Evolutionary conservation across 2,113 vertebrate genomes (phyloP).

Genomic region (Himantopus leucocephalus): DNA sequence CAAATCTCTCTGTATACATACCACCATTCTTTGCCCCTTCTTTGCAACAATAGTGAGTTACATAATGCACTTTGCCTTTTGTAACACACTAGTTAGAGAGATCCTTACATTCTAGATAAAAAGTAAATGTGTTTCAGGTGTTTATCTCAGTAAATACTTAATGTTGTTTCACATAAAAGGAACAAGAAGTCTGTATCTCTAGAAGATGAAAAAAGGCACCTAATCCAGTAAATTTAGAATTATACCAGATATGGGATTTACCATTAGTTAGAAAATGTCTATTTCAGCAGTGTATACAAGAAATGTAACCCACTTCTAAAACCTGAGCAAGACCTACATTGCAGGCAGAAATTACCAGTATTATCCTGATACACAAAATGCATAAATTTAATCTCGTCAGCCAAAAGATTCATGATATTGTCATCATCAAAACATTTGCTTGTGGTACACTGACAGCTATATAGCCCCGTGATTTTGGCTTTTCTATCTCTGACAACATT

Average conservation of each 20-base stretch:
- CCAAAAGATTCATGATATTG: background rate
- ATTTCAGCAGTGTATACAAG: background rate
- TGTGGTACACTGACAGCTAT: background rate
- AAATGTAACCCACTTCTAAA: background rate
- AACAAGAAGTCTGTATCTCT: background rate
- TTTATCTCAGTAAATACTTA: background rate
- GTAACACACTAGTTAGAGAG: background rate
- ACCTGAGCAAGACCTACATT: background rate
- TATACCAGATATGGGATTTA: background rate
- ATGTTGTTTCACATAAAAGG: background rate
- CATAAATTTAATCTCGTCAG: background rate
- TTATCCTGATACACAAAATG: background rate
- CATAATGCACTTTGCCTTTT: background rate
- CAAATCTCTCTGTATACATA: background rate
- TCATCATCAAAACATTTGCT: background rate
- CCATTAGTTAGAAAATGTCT: background rate
- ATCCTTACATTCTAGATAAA: background rate
- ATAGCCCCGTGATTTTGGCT: background rate
- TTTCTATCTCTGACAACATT: background rate
- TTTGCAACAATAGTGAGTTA: background rate
- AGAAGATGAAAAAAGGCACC: background rate
- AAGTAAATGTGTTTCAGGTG: background rate
- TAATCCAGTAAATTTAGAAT: background rate
- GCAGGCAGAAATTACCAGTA: background rate
- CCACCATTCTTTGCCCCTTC: background rate